Evolutionary conservation across 2,888 invertebrate species (phyloP), one percentile per base, ranked within the genome.

Genomic region (Diaperis boleti): DNA sequence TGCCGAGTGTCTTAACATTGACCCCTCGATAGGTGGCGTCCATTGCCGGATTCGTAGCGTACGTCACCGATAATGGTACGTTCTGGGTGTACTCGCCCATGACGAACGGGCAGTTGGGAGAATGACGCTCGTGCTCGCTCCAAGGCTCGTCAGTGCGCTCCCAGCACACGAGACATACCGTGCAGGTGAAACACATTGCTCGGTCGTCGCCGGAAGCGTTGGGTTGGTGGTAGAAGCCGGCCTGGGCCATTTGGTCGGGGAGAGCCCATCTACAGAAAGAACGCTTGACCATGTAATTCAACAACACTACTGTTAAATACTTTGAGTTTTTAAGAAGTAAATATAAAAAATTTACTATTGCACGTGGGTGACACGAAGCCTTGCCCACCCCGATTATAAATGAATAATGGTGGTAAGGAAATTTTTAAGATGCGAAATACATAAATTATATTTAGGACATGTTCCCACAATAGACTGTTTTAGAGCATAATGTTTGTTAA

Each of bases 131-230:
- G 78, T 97, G 96, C 79, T 97, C 96, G 69, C 95, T 95, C 96
- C 96, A 96, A 1, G 97, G 97, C 78, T 97, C 96, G 82, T 97
- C 96, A 0, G 94, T 94, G 74, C 95, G 92, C 83, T 97, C 97
- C 97, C 97, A 97, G 83, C 94, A 95, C 3, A 97, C 96, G 15
- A 97, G 86, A 78, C 96, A 97, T 6, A 96, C 95, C 74, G 91
- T 92, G 81, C 97, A 97, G 0, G 94, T 95, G 82, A 97, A 97
- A 79, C 97, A 97, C 93, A 96, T 93, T 4, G 96, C 96, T 66
- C 96, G 86, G 83, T 97, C 97, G 78, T 96, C 95, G 2, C 95
- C 95, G 18, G 91, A 89, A 1, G 90, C 87, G 55, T 94, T 92
- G 0, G 96, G 96, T 79, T 96, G 94, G 82, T 96, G 95, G 83